Base-by-base conservation (phyloP, 37 sponge, comb jelly and placozoan genomes). In the Beroe forskalii region DNA sequence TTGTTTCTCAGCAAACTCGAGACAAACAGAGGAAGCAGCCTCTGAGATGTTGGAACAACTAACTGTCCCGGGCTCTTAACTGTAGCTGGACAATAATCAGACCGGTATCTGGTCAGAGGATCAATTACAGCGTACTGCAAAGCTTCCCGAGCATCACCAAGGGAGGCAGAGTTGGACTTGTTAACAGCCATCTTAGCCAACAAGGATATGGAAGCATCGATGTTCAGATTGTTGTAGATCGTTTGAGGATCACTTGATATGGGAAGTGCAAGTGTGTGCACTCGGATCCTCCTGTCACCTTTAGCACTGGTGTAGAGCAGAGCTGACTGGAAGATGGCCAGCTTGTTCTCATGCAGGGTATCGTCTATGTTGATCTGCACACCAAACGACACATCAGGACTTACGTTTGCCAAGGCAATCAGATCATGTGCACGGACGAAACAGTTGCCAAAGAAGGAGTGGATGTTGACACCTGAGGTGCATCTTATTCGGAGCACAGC, bases 181-280 rank as follows among this genome's bases (percentile, higher is more conserved):
- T 97, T 95, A 12, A 93, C 95, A 39, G 93, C 96, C 96, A 98
- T 95, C 90, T 96, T 98, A n/a, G 95, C 93, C n/a, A 98, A 92
- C 3, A 95, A 42, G 0, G 90, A 91, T 12, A 95, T 61, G 32
- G 94, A 93, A 48, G 95, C 94, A 37, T 90, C 91, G 27, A 93
- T 91, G 69, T 98, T 95, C 28, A 92, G 90, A n/a, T 91, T 62
- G 40, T 94, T 92, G 63, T 95, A 96, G 55, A 98, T 90, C 30
- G 93, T 92, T 25, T 93, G 63, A 14, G 92, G 93, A 32, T 95
- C 92, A 62, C 67, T 92, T 27, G 93, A 76, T 28, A 96, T 93
- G 41, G 99, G 96, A 1, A 98, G 92, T 55, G 93, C 93, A 9
- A 98, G 90, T 0, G 96, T 95, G 80, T 95, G 95, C 67, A 98